Evolutionary conservation across 2,797 vertebrate genomes (phyloP).

Genomic region (Mormyrus hasselquistii): DNA sequence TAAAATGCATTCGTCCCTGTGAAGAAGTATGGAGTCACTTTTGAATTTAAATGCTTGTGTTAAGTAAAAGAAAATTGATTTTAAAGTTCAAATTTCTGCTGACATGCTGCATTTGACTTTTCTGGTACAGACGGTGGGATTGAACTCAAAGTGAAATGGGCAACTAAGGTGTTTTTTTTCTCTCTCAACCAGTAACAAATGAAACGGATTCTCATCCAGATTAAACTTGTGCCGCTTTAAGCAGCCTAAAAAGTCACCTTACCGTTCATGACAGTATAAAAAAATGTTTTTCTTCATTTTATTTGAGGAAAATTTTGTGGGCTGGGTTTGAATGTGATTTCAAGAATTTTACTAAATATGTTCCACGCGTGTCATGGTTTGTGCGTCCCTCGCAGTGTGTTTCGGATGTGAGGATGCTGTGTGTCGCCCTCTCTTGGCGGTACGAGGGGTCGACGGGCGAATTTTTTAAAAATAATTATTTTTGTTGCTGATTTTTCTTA

Average conservation of each 20-base stretch:
- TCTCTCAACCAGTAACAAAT: not conserved
- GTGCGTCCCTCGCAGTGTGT: slow-evolving; percentile 28
- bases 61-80: not conserved
- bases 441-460: not conserved
- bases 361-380: slow-evolving; percentile 5
- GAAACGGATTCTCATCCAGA: not conserved
- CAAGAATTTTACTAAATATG: slow-evolving; percentile 35
- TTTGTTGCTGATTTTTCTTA: slow-evolving; percentile 42
- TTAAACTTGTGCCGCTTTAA: not conserved
- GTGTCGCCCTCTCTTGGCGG: slow-evolving; percentile 14
- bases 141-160: not conserved
- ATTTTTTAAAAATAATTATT: not conserved
- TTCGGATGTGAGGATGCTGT: slow-evolving; percentile 22
- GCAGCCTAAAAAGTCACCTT: not conserved
- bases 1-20: too few relatives aligned
- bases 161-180: not conserved
- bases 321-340: slow-evolving; percentile 42
- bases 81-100: not conserved
- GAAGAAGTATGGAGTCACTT: not conserved
- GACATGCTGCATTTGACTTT: not conserved
- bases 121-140: not conserved
- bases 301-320: slow-evolving; percentile 53
- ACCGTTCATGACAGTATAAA: not conserved
- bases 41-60: not conserved
- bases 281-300: not conserved